Conservation (phyloP, 2,888 invertebrate genomes). For the Leptura quadrifasciata region DNA sequence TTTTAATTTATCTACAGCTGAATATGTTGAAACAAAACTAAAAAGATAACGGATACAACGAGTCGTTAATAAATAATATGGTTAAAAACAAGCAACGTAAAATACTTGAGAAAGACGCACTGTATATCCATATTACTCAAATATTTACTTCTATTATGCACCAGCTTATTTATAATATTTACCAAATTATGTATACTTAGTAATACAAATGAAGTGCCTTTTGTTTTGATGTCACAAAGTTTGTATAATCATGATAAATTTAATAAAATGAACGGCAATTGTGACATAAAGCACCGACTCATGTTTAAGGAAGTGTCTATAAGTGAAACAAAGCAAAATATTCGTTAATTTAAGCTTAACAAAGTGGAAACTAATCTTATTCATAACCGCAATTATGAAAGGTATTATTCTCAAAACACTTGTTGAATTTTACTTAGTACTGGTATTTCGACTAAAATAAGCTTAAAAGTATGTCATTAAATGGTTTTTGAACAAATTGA, state of each 20-base stretch:
- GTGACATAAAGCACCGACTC: constrained; percentile 44
- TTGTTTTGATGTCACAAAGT: constrained; percentile 39
- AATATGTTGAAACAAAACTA: too few relatives aligned
- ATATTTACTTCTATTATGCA: too few relatives aligned
- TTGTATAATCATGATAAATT: constrained; percentile 43
- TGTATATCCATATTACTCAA: too few relatives aligned
- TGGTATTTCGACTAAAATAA: not conserved
- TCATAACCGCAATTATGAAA: constrained; percentile 67
- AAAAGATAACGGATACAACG: too few relatives aligned
- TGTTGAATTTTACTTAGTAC: constrained; percentile 58
- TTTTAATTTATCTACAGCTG: too few relatives aligned
- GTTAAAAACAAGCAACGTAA: too few relatives aligned
- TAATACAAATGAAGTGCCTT: constrained; percentile 22
- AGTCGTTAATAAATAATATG: too few relatives aligned
- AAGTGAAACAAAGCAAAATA: constrained; percentile 66
- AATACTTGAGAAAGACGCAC: too few relatives aligned
- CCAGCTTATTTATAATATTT: too few relatives aligned
- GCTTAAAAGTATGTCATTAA: not conserved
- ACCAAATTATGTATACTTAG: not conserved
- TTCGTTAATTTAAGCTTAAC: constrained; percentile 64
- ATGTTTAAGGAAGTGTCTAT: constrained; percentile 58
- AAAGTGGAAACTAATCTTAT: constrained; percentile 69
- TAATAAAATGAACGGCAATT: constrained; percentile 49
- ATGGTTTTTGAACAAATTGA: not conserved
- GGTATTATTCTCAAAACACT: constrained; percentile 63